Base-by-base conservation (phyloP, 2,113 vertebrate species). In the Leucopternis melanops region DNA sequence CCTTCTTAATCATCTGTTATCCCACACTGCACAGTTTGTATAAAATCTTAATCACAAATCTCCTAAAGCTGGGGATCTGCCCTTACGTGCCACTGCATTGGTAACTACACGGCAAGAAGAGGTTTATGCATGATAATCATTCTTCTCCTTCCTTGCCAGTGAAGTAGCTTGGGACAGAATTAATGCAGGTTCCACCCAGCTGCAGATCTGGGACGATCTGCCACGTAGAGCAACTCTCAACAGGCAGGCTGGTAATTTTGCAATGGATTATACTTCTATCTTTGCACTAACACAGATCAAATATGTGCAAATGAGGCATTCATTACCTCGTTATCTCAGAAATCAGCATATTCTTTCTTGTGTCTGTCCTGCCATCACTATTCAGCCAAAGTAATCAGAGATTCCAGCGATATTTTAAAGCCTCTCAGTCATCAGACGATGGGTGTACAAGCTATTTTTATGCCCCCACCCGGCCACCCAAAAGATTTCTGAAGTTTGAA, bases 171-270 rank as follows among this genome's bases (percentile, higher is more conserved):
- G 65, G 47, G 32, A 63, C 47, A 77, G 63, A n/a, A 82, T 78
- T 40, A 81, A 57, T 6, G 26, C 0, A 1, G 31, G n/a, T 47
- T 74, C 11, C 13, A 52, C n/a, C 16, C 67, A 44, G 47, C 47
- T 26, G 38, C 2, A 2, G 44, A 40, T 44, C 22, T 31, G n/a
- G 45, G 38, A 29, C 0, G 1, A 49, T 25, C 40, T 1, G 5
- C 23, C 4, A 0, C 2, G 19, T 7, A 47, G 10, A 66, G 45
- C 57, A 54, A 50, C n/a, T 66, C 75, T 61, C 65, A 72, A 18
- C 32, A 20, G 77, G 25, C 75, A 81, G n/a, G 14, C n/a, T 32
- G 12, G 23, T 54, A 44, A 71, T 81, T 81, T 50, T 32, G 25
- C 57, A 66, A 20, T 11, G 14, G 58, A 61, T 77, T 59, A 66